Base-by-base conservation (phyloP, 2,888 invertebrate species). In the Perdita meconis region DNA sequence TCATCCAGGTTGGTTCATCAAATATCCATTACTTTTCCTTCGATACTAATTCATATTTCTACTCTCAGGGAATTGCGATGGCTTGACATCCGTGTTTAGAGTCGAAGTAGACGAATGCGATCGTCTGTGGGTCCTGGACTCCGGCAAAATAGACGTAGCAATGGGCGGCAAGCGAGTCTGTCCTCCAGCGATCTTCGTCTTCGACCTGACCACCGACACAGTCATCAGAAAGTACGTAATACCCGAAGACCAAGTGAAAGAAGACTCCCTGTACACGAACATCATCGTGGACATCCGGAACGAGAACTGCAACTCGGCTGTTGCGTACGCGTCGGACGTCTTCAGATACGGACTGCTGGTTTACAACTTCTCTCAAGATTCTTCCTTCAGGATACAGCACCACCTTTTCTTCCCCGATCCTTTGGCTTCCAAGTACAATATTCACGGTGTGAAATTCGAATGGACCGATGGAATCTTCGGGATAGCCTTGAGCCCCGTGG, bases 401-500 rank as follows among this genome's bases (percentile, higher is more conserved):
- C 95, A 96, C 90, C 93, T 93, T 42, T 97, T 95, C 93, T 95
- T 93, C 87, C 96, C 96, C 0, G 96, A 96, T 86, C 96, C 96
- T 0, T 87, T 96, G 0, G 95, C 96, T 0, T 94, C 96, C 2
- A 86, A 88, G 64, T 97, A 95, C 87, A 95, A 95, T 70, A 92
- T 97, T 0, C 96, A 96, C 78, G 96, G 95, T 1, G 88, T 96
- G 0, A 95, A 95, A 80, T 97, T 97, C 88, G 96, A 96, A 87
- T 97, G 97, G 97, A 93, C 96, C 6, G 97, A 97, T 88, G 97
- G 97, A 0, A 94, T 97, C 24, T 96, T 97, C 87, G 96, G 96
- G 0, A 92, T 96, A 82, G 95, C 96, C 0, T 88, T 96, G 53
- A 94, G 95, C n/a, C 95, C 95, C 5, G 88, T 89, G 34, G 89